A percentile compares a stretch with the other conserved stretches of the same genome.
phyloP scores from a whole-genome alignment of 2,113 vertebrate species.

The Psammodynastes pulverulentus region DNA sequence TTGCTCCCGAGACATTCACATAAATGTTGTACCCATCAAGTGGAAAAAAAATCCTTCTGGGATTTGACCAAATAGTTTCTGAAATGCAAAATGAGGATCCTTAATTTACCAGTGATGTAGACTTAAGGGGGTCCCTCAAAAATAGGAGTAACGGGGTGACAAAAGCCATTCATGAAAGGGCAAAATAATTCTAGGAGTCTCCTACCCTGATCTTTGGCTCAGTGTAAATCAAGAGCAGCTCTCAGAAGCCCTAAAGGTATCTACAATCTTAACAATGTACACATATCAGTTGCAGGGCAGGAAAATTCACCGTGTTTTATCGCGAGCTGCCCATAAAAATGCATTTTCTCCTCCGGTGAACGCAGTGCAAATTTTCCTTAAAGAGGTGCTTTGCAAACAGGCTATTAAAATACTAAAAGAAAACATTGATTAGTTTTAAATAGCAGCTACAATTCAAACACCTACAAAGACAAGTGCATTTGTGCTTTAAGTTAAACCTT shows the following conservation, averaged over 20 bases:
- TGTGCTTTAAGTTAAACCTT: constrained; percentile 47
- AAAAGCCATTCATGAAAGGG: not conserved
- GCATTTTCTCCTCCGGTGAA: constrained; percentile 35
- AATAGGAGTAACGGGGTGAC: not conserved
- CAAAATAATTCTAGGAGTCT: constrained; percentile 1
- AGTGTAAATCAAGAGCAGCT: not conserved
- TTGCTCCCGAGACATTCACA: not conserved
- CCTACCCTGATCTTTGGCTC: not conserved
- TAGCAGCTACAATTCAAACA: constrained; percentile 61
- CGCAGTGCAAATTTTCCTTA: constrained; percentile 36
- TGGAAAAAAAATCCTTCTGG: not conserved
- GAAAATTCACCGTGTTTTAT: not conserved
- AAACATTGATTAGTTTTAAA: constrained; percentile 69
- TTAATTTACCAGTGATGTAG: not conserved
- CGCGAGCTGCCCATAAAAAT: constrained; percentile 20
- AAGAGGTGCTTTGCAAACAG: constrained; percentile 63
- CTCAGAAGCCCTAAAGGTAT: not conserved
- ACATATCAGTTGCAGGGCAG: constrained; percentile 13
- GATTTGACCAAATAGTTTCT: not conserved
- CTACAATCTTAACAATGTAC: not conserved
- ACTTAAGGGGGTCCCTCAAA: not conserved
- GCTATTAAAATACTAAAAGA: constrained; percentile 64
- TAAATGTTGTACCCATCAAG: not conserved
- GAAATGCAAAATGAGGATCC: not conserved
- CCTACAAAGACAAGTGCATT: constrained; percentile 56